Base-by-base conservation (phyloP, 2,113 vertebrate species). In the Gavia stellata region DNA sequence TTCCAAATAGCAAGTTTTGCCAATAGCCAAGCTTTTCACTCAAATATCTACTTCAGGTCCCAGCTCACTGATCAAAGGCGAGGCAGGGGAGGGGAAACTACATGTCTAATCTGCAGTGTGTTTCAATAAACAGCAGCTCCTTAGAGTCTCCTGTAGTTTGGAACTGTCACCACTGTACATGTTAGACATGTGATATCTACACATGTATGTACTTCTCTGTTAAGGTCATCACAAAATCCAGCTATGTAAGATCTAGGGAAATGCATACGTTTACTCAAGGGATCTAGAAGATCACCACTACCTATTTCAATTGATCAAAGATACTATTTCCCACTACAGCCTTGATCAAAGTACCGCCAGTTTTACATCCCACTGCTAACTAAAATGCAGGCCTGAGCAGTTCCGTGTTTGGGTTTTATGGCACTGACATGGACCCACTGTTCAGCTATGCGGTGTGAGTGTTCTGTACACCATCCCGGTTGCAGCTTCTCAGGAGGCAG, bases 361-460 rank as follows among this genome's bases (percentile, higher is more conserved):
- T 23, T 66, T 66, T 29, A 42, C 56, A 49, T 26, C n/a, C 44
- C 65, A 31, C 52, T 40, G 11, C n/a, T 61, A 36, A 77, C 31
- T 5, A 50, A 63, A 70, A 42, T 36, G 31, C 47, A 77, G 70
- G 34, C 45, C 38, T 8, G 14, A 70, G 47, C 40, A 49, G 72
- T 26, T 47, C n/a, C 40, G 31, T 25, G 19, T 42, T 77, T 0
- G 1, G 33, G 10, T 28, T 61, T 52, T 17, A 34, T 6, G 12
- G 59, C 65, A n/a, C 0, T 28, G 47, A 21, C 21, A 12, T 11
- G 31, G 8, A 26, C 20, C 49, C 26, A 23, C 47, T 49, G 25
- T 21, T 47, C 56, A 72, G 49, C n/a, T 36, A 14, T 2, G 7
- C 0, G 0, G 25, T 3, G 21, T 25, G 18, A 56, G 47, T 26